Evolutionary conservation across 2,113 vertebrate genomes (phyloP), one percentile per base, ranked within the genome.

Genomic region (Circaetus gallicus): DNA sequence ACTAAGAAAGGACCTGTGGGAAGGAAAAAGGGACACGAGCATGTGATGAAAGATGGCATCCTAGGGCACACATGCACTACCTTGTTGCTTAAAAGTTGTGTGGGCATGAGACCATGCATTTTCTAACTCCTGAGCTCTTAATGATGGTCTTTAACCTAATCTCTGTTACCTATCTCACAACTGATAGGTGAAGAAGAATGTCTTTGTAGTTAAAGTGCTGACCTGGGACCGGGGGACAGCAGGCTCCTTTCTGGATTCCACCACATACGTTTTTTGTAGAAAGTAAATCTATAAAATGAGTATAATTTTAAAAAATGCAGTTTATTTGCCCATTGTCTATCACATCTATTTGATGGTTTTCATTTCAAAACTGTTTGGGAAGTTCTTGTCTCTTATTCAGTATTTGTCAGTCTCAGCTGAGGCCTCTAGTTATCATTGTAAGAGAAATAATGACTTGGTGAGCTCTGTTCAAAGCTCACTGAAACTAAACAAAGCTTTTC

Each of bases 111-210:
- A 59, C 61, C 86, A 65, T 25, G 20, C 10, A 24, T 88, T 94
- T 96, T 69, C 82, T 82, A 73, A 38, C 52, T 94, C n/a, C 47
- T 91, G 40, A 69, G 58, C 36, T 77, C 45, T 86, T 80, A 87
- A 43, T 61, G 87, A 82, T 61, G 13, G 6, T 69, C 16, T 94
- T 93, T 82, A 95, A 56, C 24, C 12, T 87, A 38, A 79, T 79
- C 26, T 82, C 70, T 87, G 43, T 76, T 88, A 66, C 24, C 13
- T 52, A 31, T 53, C 69, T 89, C 49, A 55, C 38, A 84, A 55
- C 1, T 40, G 50, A 65, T 22, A 65, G 20, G 21, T 90, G 29
- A 92, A 71, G 76, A 93, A 87, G 43, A 47, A 79, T 69, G 16
- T 55, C 61, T 94, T 59, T 86, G 34, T 79, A 66, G 52, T 72